These are phyloP conservation scores for Salticus scenicus DNA, from an alignment of 2,888 invertebrate genomes.

Conservation along the genomic window DNA sequence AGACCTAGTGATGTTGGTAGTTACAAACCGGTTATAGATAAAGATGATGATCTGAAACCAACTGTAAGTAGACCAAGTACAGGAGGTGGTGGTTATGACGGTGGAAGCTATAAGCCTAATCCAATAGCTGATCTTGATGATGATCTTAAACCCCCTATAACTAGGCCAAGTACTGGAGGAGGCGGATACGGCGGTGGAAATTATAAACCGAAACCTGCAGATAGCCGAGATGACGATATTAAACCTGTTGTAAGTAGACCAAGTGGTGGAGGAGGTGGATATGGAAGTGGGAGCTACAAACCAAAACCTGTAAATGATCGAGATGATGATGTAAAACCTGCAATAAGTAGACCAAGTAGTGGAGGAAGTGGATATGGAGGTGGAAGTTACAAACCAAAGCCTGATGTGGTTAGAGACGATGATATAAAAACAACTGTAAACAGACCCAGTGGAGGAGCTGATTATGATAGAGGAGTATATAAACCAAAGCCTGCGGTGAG, in stretches of 20 bases:
- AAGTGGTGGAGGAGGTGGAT: constrained; percentile 16
- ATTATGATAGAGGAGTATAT: not conserved
- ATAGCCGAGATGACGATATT: not conserved
- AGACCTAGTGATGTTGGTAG: constrained; percentile 23
- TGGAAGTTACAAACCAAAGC: constrained; percentile 24
- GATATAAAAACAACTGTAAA: not conserved
- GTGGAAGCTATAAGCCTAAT: constrained; percentile 4
- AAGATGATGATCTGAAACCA: constrained; percentile 8
- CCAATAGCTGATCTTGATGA: not conserved
- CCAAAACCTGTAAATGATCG: constrained; percentile 13
- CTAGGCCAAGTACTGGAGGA: not conserved
- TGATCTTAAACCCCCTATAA: not conserved
- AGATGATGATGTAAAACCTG: constrained; percentile 22
- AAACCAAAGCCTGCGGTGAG: constrained; percentile 32
- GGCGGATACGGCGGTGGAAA: not conserved
- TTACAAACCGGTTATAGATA: constrained; percentile 25
- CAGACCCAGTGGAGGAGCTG: not conserved
- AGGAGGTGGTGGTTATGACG: constrained; percentile 15
- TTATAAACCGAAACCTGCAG: not conserved
- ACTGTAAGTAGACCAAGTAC: not conserved
- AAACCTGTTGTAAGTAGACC: not conserved
- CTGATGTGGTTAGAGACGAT: not conserved
- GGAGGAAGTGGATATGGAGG: not conserved
- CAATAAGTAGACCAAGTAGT: not conserved
- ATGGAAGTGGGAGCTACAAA: not conserved